phyloP scores from a whole-genome alignment of 2,797 vertebrate genomes.

The Erpetoichthys calabaricus region DNA sequence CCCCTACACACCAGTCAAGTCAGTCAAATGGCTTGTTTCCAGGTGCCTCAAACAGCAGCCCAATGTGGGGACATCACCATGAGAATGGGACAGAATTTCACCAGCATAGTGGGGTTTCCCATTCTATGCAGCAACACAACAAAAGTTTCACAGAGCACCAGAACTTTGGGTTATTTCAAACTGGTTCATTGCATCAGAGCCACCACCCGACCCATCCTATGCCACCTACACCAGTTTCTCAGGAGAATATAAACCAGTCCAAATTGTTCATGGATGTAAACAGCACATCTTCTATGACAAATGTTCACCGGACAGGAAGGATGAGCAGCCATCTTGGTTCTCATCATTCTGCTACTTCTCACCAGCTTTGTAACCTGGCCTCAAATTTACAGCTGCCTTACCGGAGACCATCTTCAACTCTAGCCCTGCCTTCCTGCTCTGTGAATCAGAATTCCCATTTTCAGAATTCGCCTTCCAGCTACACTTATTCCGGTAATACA shows the following conservation, averaged over 20 bases:
- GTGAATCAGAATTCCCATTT: slow-evolving; percentile 56
- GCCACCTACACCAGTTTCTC: slow-evolving; percentile 40
- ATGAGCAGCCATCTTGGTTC: slow-evolving; percentile 52
- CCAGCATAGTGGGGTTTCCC: slow-evolving; percentile 63
- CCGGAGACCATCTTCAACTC: slow-evolving; percentile 52
- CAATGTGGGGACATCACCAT: slow-evolving; percentile 92
- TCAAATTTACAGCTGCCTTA: slow-evolving; percentile 55
- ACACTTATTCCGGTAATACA: slow-evolving; percentile 49
- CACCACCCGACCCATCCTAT: slow-evolving; percentile 45
- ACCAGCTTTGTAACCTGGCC: slow-evolving; percentile 55
- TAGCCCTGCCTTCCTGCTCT: slow-evolving; percentile 67
- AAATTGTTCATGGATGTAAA: slow-evolving; percentile 70
- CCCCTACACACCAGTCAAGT: slow-evolving; percentile 60
- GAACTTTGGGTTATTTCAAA: slow-evolving; percentile 78
- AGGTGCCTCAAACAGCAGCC: slow-evolving; percentile 66
- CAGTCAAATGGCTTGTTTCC: slow-evolving; percentile 85
- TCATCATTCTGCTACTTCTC: slow-evolving; percentile 51
- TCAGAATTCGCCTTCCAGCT: slow-evolving; percentile 65
- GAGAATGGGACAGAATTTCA: slow-evolving; percentile 84
- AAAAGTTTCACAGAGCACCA: slow-evolving; percentile 70
- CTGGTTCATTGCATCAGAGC: slow-evolving; percentile 49
- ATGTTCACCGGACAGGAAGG: slow-evolving; percentile 46
- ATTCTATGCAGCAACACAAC: slow-evolving; percentile 65
- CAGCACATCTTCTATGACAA: slow-evolving; percentile 28
- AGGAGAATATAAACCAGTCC: slow-evolving; percentile 49